Evolutionary conservation across 2,888 invertebrate genomes (phyloP).

Genomic region (Anoncus sp.): DNA sequence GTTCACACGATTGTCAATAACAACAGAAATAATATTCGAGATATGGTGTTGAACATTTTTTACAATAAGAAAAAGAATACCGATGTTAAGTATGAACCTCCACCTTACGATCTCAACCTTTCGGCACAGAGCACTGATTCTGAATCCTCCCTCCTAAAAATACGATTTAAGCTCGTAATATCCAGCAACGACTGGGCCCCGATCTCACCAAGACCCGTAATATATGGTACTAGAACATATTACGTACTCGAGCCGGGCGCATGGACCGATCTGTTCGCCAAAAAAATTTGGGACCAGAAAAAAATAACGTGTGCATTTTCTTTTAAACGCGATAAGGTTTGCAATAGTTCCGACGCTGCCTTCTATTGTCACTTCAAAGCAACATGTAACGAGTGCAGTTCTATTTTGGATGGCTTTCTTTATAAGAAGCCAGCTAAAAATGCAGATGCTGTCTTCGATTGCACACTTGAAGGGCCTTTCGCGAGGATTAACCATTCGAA

Average conservation of each 20-base stretch:
- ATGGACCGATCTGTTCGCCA: constrained; percentile 8
- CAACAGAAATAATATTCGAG: neutral
- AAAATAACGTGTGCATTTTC: constrained; percentile 16
- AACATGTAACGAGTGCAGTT: constrained; percentile 6
- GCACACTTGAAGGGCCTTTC: constrained; percentile 1
- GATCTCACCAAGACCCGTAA: neutral
- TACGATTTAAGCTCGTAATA: neutral
- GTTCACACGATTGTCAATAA: constrained; percentile 1
- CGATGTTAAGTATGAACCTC: neutral
- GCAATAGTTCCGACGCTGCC: constrained; percentile 4
- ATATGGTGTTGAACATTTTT: constrained; percentile 6
- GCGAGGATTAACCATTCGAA: constrained; percentile 3
- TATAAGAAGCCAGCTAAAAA: constrained; percentile 16
- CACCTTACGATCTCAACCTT: neutral
- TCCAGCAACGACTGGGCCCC: neutral
- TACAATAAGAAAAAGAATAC: neutral
- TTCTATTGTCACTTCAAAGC: constrained; percentile 7
- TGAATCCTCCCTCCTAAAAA: neutral
- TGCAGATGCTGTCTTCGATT: constrained; percentile 4
- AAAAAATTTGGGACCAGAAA: constrained; percentile 22
- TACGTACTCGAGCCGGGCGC: neutral
- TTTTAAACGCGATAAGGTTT: constrained; percentile 22
- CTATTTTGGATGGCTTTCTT: constrained; percentile 12
- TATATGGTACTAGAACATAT: constrained; percentile 5
- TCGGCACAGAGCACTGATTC: neutral